Conservation (phyloP, 2,113 vertebrate species). For the Archocentrus centrarchus region DNA sequence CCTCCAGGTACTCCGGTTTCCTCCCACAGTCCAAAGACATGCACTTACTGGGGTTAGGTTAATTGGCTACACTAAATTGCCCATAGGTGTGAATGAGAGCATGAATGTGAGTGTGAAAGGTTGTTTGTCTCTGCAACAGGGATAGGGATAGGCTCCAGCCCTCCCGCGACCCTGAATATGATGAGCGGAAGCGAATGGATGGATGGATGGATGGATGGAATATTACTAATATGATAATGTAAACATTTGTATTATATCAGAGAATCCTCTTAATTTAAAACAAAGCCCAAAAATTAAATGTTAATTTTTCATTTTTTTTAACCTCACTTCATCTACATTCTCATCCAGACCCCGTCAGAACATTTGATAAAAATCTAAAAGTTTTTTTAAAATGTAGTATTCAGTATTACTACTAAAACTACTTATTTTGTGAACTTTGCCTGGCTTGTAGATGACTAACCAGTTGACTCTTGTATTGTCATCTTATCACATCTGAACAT, state of each 20-base stretch:
- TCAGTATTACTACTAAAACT: not conserved
- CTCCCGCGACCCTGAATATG: too few relatives aligned
- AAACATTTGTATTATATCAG: not conserved
- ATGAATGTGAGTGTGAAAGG: too few relatives aligned
- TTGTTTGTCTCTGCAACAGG: too few relatives aligned
- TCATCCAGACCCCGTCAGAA: not conserved
- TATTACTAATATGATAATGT: not conserved
- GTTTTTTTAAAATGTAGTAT: not conserved
- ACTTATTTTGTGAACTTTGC: not conserved
- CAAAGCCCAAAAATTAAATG: not conserved
- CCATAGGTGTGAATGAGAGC: too few relatives aligned
- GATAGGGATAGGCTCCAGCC: too few relatives aligned
- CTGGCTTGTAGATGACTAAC: not conserved
- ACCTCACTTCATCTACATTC: not conserved
- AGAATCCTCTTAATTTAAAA: not conserved
- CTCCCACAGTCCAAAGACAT: too few relatives aligned
- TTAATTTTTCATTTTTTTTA: slow-evolving; percentile 44
- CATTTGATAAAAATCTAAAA: not conserved
- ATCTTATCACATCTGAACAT: not conserved
- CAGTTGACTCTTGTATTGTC: not conserved
- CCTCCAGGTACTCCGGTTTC: too few relatives aligned
- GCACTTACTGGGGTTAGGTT: too few relatives aligned
- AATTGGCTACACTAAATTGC: too few relatives aligned
- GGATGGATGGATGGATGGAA: too few relatives aligned
- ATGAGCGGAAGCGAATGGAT: too few relatives aligned